phyloP scores from a whole-genome alignment of 1,140 invertebrate species.

The Drosophila miranda region DNA sequence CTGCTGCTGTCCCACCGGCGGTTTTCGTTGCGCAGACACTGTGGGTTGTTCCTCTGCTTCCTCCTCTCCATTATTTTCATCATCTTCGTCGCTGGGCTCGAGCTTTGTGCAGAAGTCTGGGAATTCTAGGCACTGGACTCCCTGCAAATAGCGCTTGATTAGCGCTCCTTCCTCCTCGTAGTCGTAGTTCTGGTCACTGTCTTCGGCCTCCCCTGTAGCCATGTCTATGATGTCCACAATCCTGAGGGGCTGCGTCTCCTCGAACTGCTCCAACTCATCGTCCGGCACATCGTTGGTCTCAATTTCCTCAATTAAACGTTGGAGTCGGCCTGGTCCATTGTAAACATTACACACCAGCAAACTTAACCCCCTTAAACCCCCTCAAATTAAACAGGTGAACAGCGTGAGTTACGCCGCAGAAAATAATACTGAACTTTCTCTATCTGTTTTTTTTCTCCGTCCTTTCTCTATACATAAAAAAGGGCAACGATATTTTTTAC shows the following conservation, averaged over 20 bases:
- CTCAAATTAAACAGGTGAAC: no score
- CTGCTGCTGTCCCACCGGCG: neutral
- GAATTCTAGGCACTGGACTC: slow-evolving; percentile 85
- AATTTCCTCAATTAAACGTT: slow-evolving; percentile 72
- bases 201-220: slow-evolving; percentile 7
- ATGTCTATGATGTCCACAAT: slow-evolving; percentile 64
- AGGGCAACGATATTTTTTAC: no score
- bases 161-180: slow-evolving; percentile 83
- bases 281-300: slow-evolving; percentile 73
- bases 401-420: no score
- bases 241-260: slow-evolving; percentile 66
- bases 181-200: slow-evolving; percentile 18
- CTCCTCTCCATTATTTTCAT: slow-evolving; percentile 76
- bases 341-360: neutral
- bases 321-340: slow-evolving; percentile 8
- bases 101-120: slow-evolving; percentile 86
- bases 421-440: no score
- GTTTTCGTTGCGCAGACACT: slow-evolving; percentile 2
- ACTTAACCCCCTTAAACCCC: no score
- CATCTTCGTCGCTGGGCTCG: slow-evolving; percentile 83
- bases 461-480: no score
- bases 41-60: slow-evolving; percentile 55
- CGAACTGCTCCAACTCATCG: slow-evolving; percentile 66
- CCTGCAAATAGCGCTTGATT: slow-evolving; percentile 87
- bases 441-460: no score